Evolutionary conservation across 2,888 invertebrate genomes (phyloP), one percentile per base, ranked within the genome.

Genomic region (Zhuqinia jingwanae): DNA sequence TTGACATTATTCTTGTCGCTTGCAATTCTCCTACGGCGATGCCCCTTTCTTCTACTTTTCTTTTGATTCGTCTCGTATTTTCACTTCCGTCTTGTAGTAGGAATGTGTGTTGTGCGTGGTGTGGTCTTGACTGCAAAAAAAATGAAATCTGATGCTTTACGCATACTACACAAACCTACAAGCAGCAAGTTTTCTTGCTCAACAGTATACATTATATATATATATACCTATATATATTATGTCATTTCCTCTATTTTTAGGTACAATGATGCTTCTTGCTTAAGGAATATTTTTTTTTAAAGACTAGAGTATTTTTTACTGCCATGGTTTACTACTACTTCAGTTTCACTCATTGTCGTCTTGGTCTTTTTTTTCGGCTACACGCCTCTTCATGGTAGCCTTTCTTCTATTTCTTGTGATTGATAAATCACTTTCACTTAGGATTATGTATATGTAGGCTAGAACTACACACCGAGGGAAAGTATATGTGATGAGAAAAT

Each of bases 361-460:
- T 42, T 77, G 76, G 76, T 78, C 84, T 70, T 78, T 60, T 42
- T 82, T 65, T 60, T 77, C 78, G 65, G 78, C 77, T 56, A n/a
- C 81, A 73, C 70, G 80, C 65, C 87, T 80, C 79, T 63, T 79
- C 47, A 2, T 8, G 36, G 36, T 50, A 25, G 36, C 70, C 77
- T 68, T n/a, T 53, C 70, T 73, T 60, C 70, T 22, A 70, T 45
- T 70, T 60, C 76, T 70, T 85, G 27, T 75, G 87, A 88, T 88
- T 88, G 87, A 88, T 88, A 87, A 88, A 87, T 88, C 88, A 88
- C 88, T 88, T 86, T 73, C 68, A 63, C 80, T 87, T 82, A 70
- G 36, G 56, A 60, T n/a, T n/a, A n/a, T n/a, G n/a, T 42, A 27
- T 65, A 30, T 13, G 65, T 36, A 11, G 27, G 20, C 20, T 22